Base-by-base conservation (phyloP, 2,113 vertebrate genomes). In the Craseonycteris thonglongyai region DNA sequence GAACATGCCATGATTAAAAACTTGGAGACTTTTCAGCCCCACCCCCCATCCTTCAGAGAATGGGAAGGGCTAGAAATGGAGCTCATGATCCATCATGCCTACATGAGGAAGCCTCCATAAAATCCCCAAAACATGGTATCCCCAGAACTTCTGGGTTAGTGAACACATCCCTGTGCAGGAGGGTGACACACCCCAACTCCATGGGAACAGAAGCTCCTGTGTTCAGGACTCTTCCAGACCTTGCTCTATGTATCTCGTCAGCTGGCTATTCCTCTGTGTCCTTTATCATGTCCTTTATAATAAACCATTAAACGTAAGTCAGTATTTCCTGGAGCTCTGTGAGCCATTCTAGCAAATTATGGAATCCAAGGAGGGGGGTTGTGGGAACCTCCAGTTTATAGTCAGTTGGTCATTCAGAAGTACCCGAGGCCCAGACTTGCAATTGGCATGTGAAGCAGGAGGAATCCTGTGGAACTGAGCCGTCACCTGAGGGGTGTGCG, bases 101-200 rank as follows among this genome's bases (percentile, higher is more conserved):
- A 30, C 66, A 5, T 1, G 65, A 42, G 15, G 19, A 33, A 58
- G 35, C 66, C n/a, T 56, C 63, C 49, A 42, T 5, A 42, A 22
- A 58, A 24, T 24, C 28, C 18, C 65, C 11, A 5, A 7, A 3
- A 0, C 2, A 18, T 10, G 82, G 65, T 24, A 18, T 22, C 14
- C 10, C 1, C 7, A 85, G 65, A 69, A 18, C 35, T 69, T 69
- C 65, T 22, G 8, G 47, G 49, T 40, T 22, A 13, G n/a, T 22
- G 35, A 42, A 22, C 49, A 38, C n/a, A 0, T 14, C n/a, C 16
- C 12, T 3, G 21, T 19, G 1, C 8, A 14, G 30, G 28, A 10
- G 12, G 26, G 38, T 12, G 38, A 30, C 18, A 1, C 54, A 5
- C 9, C 28, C 15, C 58, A 61, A 30, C 28, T 61, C 58, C 58